A percentile compares a stretch with the other conserved stretches of the same genome.
phyloP scores from a whole-genome alignment of 30 jellyfish, hydroid and myxozoan genomes.

The Catostylus mosaicus region DNA sequence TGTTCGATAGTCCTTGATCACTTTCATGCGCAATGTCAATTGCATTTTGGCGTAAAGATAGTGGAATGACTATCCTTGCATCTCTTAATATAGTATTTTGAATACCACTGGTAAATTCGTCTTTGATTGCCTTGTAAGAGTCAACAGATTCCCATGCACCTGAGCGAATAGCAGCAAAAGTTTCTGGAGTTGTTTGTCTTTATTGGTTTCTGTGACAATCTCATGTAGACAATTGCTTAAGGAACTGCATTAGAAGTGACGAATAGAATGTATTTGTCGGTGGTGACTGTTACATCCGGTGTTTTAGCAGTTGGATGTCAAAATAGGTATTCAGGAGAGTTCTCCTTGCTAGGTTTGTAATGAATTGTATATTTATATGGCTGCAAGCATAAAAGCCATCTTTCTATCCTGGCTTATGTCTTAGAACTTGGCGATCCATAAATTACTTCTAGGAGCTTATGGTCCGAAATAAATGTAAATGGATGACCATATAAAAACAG shows the following conservation, averaged over 20 bases:
- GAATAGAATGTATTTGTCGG: not conserved
- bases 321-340: too few relatives aligned
- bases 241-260: slow-evolving; percentile 4
- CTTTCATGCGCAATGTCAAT: slow-evolving; percentile 35
- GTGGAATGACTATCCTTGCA: slow-evolving; percentile 40
- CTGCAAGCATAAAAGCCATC: too few relatives aligned
- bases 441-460: too few relatives aligned
- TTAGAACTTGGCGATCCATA: too few relatives aligned
- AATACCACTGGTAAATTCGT: slow-evolving; percentile 11
- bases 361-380: too few relatives aligned
- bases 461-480: too few relatives aligned
- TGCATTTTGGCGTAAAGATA: too few relatives aligned
- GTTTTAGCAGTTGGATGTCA: too few relatives aligned
- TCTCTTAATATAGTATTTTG: slow-evolving; percentile 10
- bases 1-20: slow-evolving; percentile 40
- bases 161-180: slow-evolving; percentile 1
- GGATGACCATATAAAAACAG: slow-evolving; percentile 1
- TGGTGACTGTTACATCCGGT: too few relatives aligned
- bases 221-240: too few relatives aligned
- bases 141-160: slow-evolving; percentile 2
- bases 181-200: not conserved
- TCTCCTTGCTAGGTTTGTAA: too few relatives aligned
- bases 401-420: too few relatives aligned
- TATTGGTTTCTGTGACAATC: not conserved
- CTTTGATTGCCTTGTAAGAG: slow-evolving; percentile 10